Percentiles rank a stretch among this genome's conserved stretches.
phyloP scores from a whole-genome alignment of 2,113 vertebrate species.

The Gopherus flavomarginatus region DNA sequence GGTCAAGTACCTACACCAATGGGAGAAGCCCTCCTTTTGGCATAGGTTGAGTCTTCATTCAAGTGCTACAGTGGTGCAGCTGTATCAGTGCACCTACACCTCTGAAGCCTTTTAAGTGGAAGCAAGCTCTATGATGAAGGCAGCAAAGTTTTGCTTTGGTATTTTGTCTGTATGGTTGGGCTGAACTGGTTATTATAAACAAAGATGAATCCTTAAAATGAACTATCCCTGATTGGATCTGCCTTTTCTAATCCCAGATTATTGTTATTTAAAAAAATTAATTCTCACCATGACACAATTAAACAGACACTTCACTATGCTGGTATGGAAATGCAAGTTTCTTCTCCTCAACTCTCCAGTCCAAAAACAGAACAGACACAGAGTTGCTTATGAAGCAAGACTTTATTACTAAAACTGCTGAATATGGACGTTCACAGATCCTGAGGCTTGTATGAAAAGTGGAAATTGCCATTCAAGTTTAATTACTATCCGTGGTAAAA shows the following conservation, averaged over 20 bases:
- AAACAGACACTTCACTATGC: neutral
- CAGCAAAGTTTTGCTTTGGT: neutral
- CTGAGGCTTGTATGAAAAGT: neutral
- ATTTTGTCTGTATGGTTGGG: neutral
- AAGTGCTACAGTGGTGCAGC: neutral
- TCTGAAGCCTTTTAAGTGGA: neutral
- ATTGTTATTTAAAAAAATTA: neutral
- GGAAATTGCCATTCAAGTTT: constrained; percentile 54
- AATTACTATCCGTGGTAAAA: constrained; percentile 36
- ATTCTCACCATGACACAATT: neutral
- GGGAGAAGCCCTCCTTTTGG: neutral
- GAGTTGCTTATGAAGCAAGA: constrained; percentile 16
- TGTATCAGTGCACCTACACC: no score
- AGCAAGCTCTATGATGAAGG: neutral
- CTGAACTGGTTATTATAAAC: neutral
- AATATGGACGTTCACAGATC: constrained; percentile 34
- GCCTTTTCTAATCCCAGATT: neutral
- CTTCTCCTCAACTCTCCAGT: neutral
- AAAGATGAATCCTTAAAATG: neutral
- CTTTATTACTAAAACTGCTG: neutral
- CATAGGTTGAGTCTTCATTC: neutral
- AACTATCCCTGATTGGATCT: neutral
- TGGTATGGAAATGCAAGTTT: neutral
- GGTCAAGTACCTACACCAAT: neutral
- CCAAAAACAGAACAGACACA: neutral